Conservation (phyloP, 2,113 vertebrate genomes). For the Thunnus thynnus region DNA sequence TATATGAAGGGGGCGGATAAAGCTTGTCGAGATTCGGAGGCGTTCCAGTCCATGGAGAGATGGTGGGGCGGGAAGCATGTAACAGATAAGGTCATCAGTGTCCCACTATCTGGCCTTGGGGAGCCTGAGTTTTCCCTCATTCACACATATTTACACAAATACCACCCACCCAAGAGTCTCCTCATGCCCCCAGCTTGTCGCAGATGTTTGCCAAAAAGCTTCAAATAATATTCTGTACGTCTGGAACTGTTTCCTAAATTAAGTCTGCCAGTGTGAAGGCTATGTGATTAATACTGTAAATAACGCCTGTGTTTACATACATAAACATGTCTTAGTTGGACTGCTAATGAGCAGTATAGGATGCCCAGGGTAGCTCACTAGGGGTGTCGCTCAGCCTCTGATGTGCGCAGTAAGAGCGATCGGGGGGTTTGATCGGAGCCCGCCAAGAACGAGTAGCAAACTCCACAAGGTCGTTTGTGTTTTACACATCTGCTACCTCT, state of each 20-base stretch:
- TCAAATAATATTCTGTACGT: conserved; percentile 48
- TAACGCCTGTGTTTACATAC: conserved; percentile 75
- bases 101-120: conserved; percentile 52
- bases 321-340: conserved; percentile 77
- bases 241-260: conserved; percentile 43
- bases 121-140: conserved; percentile 27
- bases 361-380: conserved; percentile 61
- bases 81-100: conserved; percentile 63
- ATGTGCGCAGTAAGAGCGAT: conserved; percentile 48
- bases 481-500: conserved; percentile 77
- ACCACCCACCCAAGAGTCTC: conserved; percentile 39
- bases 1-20: conserved; percentile 35
- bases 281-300: conserved; percentile 66
- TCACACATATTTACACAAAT: conserved; percentile 35
- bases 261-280: conserved; percentile 54
- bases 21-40: conserved; percentile 33
- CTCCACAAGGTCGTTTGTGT: conserved; percentile 74
- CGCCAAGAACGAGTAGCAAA: conserved; percentile 58
- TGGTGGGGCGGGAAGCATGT: conserved; percentile 9
- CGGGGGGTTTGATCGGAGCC: conserved; percentile 52
- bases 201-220: conserved; percentile 60
- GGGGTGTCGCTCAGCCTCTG: conserved; percentile 62
- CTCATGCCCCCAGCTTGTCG: conserved; percentile 22
- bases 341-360: conserved; percentile 80
- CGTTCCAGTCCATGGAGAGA: conserved; percentile 22